Evolutionary conservation across 2,797 vertebrate species (phyloP).

Genomic region (Myoxocephalus aenaeus): DNA sequence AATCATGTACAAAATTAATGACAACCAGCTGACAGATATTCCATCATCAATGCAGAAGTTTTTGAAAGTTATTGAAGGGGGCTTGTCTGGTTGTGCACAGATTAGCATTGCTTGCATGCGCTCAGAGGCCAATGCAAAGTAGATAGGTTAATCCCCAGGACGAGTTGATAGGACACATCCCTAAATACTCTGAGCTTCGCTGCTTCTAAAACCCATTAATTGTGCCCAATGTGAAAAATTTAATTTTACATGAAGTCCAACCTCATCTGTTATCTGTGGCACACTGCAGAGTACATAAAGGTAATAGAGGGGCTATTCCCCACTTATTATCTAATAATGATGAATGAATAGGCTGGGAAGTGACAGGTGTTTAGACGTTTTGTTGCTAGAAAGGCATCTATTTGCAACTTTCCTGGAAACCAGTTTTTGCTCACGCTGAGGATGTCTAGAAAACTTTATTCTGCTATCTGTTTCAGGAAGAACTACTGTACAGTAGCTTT

Average conservation of each 20-base stretch:
- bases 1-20: slow-evolving; percentile 82
- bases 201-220: slow-evolving; percentile 79
- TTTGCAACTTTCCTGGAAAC: slow-evolving; percentile 73
- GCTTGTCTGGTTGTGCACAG: slow-evolving; percentile 71
- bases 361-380: slow-evolving; percentile 86
- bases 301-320: slow-evolving; percentile 82
- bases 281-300: slow-evolving; percentile 77
- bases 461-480: not conserved
- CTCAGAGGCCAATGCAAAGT: slow-evolving; percentile 70
- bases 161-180: slow-evolving; percentile 75
- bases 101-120: slow-evolving; percentile 78
- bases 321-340: slow-evolving; percentile 88
- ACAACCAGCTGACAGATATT: slow-evolving; percentile 81
- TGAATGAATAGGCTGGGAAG: slow-evolving; percentile 82
- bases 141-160: slow-evolving; percentile 78
- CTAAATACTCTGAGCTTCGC: slow-evolving; percentile 68
- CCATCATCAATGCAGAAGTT: slow-evolving; percentile 80
- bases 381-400: slow-evolving; percentile 66
- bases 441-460: slow-evolving; percentile 44
- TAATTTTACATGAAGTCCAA: slow-evolving; percentile 74
- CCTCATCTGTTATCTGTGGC: slow-evolving; percentile 83
- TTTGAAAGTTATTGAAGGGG: slow-evolving; percentile 79
- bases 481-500: not conserved
- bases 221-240: slow-evolving; percentile 78
- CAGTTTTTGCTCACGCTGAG: slow-evolving; percentile 69